A percentile compares a stretch with the other conserved stretches of the same genome.
These are phyloP conservation scores for Frankliniella intonsa DNA, from an alignment of 2,888 invertebrate species.

Conservation along the genomic window DNA sequence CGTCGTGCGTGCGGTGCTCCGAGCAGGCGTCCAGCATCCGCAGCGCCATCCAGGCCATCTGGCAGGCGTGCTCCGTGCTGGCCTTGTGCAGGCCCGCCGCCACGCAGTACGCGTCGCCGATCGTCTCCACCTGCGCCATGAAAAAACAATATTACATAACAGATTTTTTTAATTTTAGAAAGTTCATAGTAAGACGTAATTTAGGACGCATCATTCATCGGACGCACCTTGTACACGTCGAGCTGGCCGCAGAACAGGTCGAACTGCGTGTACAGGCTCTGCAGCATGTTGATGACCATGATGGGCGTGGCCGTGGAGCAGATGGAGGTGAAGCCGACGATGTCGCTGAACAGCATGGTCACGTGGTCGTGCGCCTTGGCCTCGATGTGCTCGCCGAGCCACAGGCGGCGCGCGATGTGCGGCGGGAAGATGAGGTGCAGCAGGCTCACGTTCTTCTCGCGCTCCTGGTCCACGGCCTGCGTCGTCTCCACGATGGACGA, in stretches of 20 bases:
- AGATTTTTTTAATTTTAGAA: neutral
- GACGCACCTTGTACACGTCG: conserved; percentile 85
- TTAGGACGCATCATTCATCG: too few species aligned
- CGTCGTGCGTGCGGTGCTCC: conserved; percentile 83
- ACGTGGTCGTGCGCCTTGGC: conserved; percentile 90
- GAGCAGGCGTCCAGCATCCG: conserved; percentile 90
- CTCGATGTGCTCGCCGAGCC: conserved; percentile 91
- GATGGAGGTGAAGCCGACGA: conserved; percentile 93
- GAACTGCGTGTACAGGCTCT: conserved; percentile 87
- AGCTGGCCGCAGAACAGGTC: conserved; percentile 87
- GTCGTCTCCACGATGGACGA: conserved; percentile 91
- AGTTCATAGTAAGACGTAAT: neutral
- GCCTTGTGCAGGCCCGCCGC: conserved; percentile 87
- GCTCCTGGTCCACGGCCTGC: conserved; percentile 84
- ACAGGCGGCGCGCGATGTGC: conserved; percentile 86
- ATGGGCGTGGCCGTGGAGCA: conserved; percentile 92
- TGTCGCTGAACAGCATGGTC: conserved; percentile 93
- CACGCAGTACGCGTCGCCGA: conserved; percentile 94
- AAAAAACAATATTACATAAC: neutral
- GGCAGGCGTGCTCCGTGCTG: conserved; percentile 83
- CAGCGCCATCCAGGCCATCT: conserved; percentile 94
- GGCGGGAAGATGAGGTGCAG: conserved; percentile 92
- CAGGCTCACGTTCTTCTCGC: conserved; percentile 90
- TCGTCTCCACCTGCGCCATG: conserved; percentile 77
- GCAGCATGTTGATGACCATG: conserved; percentile 93